phyloP scores from a whole-genome alignment of 1,140 invertebrate species.

The Globodera rostochiensis region DNA sequence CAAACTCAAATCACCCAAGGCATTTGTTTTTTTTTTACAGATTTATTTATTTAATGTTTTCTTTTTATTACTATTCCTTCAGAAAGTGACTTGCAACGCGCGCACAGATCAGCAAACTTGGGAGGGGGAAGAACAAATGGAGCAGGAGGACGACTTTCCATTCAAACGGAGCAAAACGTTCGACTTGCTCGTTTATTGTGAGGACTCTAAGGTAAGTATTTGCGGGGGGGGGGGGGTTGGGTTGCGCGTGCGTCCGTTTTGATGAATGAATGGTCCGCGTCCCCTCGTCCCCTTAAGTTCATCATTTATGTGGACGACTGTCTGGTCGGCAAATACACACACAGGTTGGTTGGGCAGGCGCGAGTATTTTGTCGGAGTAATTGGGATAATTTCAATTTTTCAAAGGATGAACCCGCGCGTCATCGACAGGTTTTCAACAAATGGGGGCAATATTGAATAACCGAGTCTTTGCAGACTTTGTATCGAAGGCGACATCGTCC shows the following conservation, averaged over 20 bases:
- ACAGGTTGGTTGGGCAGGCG: constrained; percentile 22
- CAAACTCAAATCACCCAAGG: constrained; percentile 26
- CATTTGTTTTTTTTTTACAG: constrained; percentile 3
- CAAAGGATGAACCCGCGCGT: constrained; percentile 38
- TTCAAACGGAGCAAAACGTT: constrained; percentile 58
- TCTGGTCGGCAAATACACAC: constrained; percentile 56
- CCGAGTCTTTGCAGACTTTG: constrained; percentile 19
- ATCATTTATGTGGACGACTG: constrained; percentile 63
- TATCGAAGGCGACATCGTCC: constrained; percentile 60
- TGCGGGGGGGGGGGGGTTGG: neutral
- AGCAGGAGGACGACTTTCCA: constrained; percentile 39
- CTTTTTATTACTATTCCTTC: neutral
- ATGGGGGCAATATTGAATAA: neutral
- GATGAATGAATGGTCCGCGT: neutral
- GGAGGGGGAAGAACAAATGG: constrained; percentile 43
- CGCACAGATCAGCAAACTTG: constrained; percentile 40
- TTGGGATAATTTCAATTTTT: neutral
- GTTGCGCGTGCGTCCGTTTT: neutral
- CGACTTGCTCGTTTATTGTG: constrained; percentile 61
- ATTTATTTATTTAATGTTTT: neutral
- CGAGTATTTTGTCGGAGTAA: constrained; percentile 3
- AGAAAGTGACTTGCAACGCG: constrained; percentile 59
- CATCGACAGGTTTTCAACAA: constrained; percentile 46
- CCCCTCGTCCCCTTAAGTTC: constrained; percentile 28
- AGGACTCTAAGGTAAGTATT: constrained; percentile 40